Conservation (phyloP, 2,113 vertebrate species). For the Emberiza fucata region DNA sequence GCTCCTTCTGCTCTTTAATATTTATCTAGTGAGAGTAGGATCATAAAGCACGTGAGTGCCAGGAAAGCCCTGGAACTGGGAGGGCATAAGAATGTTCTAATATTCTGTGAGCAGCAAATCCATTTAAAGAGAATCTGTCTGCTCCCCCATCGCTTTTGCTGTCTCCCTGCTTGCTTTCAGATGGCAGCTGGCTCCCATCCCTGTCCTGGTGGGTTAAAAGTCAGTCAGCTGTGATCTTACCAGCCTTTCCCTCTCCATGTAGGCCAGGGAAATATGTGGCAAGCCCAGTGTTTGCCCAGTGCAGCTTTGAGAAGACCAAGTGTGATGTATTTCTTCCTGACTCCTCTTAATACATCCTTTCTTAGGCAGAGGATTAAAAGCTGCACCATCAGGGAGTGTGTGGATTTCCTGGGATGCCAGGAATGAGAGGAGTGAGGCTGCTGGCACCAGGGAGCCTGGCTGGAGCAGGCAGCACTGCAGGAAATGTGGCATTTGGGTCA, state of each 20-base stretch:
- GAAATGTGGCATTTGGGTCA: neutral
- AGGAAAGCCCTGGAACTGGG: neutral
- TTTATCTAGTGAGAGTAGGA: neutral
- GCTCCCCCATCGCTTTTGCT: neutral
- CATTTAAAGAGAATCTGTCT: neutral
- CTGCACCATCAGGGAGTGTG: neutral
- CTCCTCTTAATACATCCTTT: neutral
- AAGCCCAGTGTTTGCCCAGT: neutral
- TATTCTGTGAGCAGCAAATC: neutral
- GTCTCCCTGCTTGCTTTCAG: neutral
- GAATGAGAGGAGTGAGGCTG: neutral
- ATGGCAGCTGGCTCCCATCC: conserved; percentile 5
- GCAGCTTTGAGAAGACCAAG: neutral
- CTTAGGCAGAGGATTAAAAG: neutral
- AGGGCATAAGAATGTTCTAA: neutral
- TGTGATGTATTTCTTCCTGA: neutral
- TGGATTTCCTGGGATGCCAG: neutral
- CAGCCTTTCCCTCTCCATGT: neutral
- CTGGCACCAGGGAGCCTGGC: neutral
- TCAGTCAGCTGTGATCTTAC: neutral
- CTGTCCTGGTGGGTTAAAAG: neutral
- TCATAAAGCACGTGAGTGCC: neutral
- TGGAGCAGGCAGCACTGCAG: neutral
- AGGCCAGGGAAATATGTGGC: neutral
- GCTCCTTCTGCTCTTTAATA: neutral